phyloP scores from a whole-genome alignment of 2,888 invertebrate species.

The Acrocyrtus sp. region DNA sequence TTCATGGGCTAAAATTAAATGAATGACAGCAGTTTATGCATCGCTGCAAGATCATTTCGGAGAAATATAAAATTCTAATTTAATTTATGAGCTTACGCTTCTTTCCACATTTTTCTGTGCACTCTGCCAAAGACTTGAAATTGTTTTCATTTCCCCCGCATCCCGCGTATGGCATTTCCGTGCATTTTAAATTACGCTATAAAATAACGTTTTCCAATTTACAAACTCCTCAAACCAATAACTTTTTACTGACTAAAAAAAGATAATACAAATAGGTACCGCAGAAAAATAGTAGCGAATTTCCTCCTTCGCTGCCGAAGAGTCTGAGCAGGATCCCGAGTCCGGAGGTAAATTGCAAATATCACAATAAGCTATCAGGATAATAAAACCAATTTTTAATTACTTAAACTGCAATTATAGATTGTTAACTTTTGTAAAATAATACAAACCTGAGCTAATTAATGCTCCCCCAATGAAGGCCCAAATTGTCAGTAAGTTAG shows the following conservation, averaged over 20 bases:
- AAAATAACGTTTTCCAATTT: too few relatives aligned
- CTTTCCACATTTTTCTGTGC: constrained; percentile 49
- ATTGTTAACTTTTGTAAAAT: too few relatives aligned
- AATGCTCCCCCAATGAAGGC: too few relatives aligned
- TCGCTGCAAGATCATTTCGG: not conserved
- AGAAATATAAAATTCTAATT: not conserved
- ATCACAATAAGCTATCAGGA: constrained; percentile 19
- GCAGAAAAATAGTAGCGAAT: constrained; percentile 52
- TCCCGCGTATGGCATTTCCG: constrained; percentile 56
- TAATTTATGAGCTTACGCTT: constrained; percentile 30
- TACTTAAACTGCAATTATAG: too few relatives aligned
- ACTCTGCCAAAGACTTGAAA: constrained; percentile 51
- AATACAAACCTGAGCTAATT: not conserved
- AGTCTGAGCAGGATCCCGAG: constrained; percentile 39
- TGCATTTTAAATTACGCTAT: constrained; percentile 59
- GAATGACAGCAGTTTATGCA: too few relatives aligned
- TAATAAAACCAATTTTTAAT: not conserved
- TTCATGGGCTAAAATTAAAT: constrained; percentile 29
- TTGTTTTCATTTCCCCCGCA: constrained; percentile 59
- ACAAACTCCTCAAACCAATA: too few relatives aligned
- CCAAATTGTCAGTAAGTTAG: too few relatives aligned
- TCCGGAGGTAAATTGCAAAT: constrained; percentile 44
- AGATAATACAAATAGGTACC: too few relatives aligned
- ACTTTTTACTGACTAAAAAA: too few relatives aligned
- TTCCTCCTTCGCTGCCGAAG: constrained; percentile 16